A percentile compares a stretch with the other conserved stretches of the same genome.
Evolutionary conservation across 2,797 vertebrate genomes (phyloP).

Genomic region (Picus viridis): DNA sequence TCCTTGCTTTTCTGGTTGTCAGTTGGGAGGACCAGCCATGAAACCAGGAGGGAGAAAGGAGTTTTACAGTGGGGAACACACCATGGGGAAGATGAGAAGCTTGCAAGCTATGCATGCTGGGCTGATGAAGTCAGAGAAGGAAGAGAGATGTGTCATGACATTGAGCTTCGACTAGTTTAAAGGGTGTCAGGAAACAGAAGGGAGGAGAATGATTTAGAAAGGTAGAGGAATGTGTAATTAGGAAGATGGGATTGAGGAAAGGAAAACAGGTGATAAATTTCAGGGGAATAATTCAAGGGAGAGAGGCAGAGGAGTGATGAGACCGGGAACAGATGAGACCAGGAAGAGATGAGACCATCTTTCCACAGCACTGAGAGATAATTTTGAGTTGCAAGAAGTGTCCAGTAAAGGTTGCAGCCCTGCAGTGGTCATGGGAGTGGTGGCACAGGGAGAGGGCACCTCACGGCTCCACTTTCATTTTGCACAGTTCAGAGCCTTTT

Average conservation of each 20-base stretch:
- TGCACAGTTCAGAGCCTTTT: neutral
- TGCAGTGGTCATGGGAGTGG: fast-evolving
- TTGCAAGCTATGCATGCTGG: fast-evolving
- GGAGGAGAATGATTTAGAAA: slow-evolving; percentile 68
- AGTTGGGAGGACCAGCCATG: neutral
- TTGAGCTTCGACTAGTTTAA: neutral
- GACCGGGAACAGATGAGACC: neutral
- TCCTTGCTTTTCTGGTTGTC: neutral
- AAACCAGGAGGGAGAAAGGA: neutral
- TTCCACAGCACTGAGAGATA: neutral
- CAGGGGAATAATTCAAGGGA: neutral
- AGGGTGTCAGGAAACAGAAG: slow-evolving; percentile 35
- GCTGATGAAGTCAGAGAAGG: neutral
- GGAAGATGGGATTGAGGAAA: slow-evolving; percentile 24
- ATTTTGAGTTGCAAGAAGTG: neutral
- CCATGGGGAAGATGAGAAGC: fast-evolving
- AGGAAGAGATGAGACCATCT: neutral
- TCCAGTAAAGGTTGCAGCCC: neutral
- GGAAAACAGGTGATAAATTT: slow-evolving; percentile 55
- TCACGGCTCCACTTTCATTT: neutral
- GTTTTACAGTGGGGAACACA: neutral
- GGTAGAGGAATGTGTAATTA: slow-evolving; percentile 37
- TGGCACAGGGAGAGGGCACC: neutral
- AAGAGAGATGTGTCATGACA: neutral
- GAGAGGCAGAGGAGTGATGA: neutral